A percentile compares a stretch with the other conserved stretches of the same genome.
Conservation (phyloP, 2,113 vertebrate genomes). For the Microtus montanus region DNA sequence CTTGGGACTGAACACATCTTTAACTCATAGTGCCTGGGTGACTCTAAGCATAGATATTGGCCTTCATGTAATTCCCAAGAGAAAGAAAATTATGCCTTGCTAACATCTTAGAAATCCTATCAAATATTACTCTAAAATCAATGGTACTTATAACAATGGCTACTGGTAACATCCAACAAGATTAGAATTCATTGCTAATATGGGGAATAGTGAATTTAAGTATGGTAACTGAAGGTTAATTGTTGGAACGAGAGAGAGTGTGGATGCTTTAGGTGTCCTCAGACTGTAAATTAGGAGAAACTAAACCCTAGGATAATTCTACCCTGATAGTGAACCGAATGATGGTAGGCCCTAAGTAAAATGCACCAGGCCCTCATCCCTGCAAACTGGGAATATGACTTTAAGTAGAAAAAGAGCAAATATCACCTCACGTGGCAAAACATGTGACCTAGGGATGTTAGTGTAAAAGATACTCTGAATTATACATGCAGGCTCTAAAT, state of each 20-base stretch:
- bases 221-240: not conserved
- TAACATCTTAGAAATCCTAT: not conserved
- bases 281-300: not conserved
- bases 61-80: conserved; percentile 5
- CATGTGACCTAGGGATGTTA: not conserved
- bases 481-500: not conserved
- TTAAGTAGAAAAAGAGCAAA: not conserved
- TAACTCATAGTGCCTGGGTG: conserved; percentile 23
- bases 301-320: not conserved
- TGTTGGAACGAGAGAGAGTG: not conserved
- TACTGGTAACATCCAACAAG: not conserved
- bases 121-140: not conserved
- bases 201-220: not conserved
- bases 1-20: not conserved
- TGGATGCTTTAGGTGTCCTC: not conserved
- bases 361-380: not conserved
- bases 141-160: not conserved
- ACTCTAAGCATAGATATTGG: not conserved
- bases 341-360: not conserved
- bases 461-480: not conserved
- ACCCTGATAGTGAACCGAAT: not conserved
- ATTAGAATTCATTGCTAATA: not conserved
- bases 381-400: not conserved
- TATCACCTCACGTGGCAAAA: not conserved
- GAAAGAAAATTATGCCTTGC: not conserved